Evolutionary conservation across 2,888 invertebrate species (phyloP).

Genomic region (Psylliodes chrysocephalus): DNA sequence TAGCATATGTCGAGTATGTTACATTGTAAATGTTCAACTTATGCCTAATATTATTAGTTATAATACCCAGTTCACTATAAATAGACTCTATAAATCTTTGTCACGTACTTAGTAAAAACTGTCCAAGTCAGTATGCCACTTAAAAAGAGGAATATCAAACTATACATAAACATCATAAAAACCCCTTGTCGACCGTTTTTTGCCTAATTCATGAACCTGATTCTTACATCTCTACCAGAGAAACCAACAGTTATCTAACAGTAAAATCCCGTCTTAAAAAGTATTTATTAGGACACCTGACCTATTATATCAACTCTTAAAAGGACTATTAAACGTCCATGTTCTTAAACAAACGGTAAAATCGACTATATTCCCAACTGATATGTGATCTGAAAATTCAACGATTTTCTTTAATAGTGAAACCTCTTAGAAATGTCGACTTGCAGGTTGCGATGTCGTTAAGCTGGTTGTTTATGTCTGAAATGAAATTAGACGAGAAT

Average conservation of each 20-base stretch:
- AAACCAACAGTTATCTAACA: constrained; percentile 19
- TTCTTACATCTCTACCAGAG: too few species aligned
- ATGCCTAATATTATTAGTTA: too few species aligned
- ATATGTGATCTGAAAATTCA: constrained; percentile 11
- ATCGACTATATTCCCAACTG: not conserved
- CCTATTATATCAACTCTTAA: constrained; percentile 29
- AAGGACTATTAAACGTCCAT: constrained; percentile 28
- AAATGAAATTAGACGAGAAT: not conserved
- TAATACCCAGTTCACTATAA: too few species aligned
- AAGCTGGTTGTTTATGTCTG: not conserved
- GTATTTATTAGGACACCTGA: constrained; percentile 24
- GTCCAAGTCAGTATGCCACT: too few species aligned
- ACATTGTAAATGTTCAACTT: too few species aligned
- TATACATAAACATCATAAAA: too few species aligned
- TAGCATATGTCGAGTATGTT: too few species aligned
- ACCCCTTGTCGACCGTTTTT: not conserved
- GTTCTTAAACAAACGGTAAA: constrained; percentile 13
- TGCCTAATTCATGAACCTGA: constrained; percentile 1
- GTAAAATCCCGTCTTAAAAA: constrained; percentile 12
- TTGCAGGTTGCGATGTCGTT: not conserved
- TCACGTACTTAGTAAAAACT: too few species aligned
- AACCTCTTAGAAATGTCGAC: constrained; percentile 3
- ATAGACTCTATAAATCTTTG: too few species aligned
- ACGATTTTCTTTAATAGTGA: constrained; percentile 10
- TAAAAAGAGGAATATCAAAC: too few species aligned